These are phyloP conservation scores for Platysteira castanea DNA, from an alignment of 2,113 vertebrate species.

Conservation along the genomic window DNA sequence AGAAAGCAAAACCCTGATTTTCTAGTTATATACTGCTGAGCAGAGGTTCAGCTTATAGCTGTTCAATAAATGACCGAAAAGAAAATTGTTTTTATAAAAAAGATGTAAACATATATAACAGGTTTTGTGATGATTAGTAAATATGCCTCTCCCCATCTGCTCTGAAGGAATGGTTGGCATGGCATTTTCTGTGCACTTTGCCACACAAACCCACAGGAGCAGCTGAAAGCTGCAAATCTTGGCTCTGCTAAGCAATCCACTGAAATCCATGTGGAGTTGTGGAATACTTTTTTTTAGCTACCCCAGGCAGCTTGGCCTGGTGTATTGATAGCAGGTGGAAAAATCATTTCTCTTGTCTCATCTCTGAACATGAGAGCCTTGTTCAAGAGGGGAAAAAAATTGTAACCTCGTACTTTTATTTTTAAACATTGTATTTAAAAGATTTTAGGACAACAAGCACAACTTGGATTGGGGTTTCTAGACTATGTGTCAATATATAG, in stretches of 20 bases:
- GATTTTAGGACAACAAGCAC: neutral
- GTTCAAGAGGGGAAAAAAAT: neutral
- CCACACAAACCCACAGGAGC: neutral
- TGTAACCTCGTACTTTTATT: neutral
- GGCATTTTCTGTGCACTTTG: conserved; percentile 34
- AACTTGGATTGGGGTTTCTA: neutral
- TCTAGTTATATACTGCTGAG: neutral
- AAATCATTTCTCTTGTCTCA: neutral
- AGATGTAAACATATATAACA: neutral
- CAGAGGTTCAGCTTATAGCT: neutral
- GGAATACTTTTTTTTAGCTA: conserved; percentile 8
- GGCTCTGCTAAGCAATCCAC: conserved; percentile 15
- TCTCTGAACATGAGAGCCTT: neutral
- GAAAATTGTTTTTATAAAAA: neutral
- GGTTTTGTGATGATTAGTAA: neutral
- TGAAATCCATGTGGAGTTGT: neutral
- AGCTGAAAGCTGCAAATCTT: conserved; percentile 44
- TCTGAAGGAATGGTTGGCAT: conserved; percentile 20
- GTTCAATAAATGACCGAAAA: neutral
- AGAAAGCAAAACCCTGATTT: neutral
- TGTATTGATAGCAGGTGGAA: conserved; percentile 22
- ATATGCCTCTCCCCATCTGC: neutral
- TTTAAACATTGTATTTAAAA: neutral
- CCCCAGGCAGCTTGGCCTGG: neutral
- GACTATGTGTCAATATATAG: neutral